These are phyloP conservation scores for Heterochromis multidens DNA, from an alignment of 2,113 vertebrate genomes.

Conservation along the genomic window DNA sequence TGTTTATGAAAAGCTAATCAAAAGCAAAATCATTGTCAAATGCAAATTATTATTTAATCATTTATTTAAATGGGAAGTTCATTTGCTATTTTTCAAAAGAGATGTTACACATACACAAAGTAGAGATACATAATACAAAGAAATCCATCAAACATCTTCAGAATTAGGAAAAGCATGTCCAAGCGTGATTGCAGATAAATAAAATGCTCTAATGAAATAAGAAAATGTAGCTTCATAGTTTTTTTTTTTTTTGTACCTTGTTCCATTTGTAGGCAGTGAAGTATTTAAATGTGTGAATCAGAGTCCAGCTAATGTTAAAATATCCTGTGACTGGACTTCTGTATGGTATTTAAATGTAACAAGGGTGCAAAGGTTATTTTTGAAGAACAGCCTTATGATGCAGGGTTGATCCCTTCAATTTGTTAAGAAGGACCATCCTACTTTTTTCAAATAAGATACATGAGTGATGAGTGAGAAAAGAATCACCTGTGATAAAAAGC, in stretches of 20 bases:
- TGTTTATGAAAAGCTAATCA: not conserved
- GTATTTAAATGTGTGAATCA: not conserved
- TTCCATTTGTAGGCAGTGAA: fast-evolving
- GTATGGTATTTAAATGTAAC: not conserved
- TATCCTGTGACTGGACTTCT: not conserved
- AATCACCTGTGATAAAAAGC: not conserved
- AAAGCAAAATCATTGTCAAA: not conserved
- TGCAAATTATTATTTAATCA: not conserved
- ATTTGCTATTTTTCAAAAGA: not conserved
- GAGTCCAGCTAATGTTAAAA: not conserved
- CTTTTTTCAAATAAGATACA: not conserved
- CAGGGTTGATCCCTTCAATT: too few species aligned
- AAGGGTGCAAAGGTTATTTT: fast-evolving
- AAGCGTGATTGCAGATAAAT: too few species aligned
- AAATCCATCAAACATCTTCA: not conserved
- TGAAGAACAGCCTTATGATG: too few species aligned
- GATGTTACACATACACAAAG: not conserved
- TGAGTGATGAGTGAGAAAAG: not conserved
- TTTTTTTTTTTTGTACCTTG: fast-evolving
- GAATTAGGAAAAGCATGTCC: too few species aligned
- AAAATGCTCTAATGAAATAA: not conserved
- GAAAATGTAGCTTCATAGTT: not conserved
- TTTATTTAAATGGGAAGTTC: not conserved
- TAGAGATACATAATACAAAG: not conserved
- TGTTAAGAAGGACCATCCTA: not conserved